Conservation (phyloP, 2,797 vertebrate genomes). For the Squalus acanthias region DNA sequence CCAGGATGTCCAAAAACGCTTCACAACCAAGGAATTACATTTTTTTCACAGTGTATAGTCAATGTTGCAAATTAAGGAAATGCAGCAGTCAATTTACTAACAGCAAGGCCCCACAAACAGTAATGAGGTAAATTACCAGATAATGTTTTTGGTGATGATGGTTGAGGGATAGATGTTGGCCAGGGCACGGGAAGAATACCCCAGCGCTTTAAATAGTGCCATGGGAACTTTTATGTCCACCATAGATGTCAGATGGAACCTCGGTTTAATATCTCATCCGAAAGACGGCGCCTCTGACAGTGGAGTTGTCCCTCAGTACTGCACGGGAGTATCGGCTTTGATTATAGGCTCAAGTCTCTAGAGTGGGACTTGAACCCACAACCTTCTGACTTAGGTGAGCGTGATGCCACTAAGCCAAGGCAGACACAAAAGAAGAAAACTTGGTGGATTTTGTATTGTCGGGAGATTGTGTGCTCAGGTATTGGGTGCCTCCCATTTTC, state of each 20-base stretch:
- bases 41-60: neutral
- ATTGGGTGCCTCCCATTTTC: neutral
- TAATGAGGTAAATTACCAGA: neutral
- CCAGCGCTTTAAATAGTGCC: neutral
- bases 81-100: neutral
- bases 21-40: neutral
- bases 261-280: neutral
- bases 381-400: neutral
- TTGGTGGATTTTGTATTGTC: neutral
- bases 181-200: neutral
- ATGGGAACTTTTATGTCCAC: neutral
- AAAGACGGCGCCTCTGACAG: neutral
- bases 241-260: neutral
- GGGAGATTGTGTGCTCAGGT: neutral
- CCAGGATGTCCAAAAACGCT: neutral
- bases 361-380: neutral
- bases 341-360: neutral
- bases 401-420: neutral
- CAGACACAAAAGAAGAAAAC: neutral
- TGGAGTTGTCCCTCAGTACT: neutral
- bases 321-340: neutral
- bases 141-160: neutral
- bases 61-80: neutral
- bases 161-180: neutral
- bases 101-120: neutral